Evolutionary conservation across 2,888 invertebrate genomes (phyloP), one percentile per base, ranked within the genome.

Genomic region (Diaphora mendica): DNA sequence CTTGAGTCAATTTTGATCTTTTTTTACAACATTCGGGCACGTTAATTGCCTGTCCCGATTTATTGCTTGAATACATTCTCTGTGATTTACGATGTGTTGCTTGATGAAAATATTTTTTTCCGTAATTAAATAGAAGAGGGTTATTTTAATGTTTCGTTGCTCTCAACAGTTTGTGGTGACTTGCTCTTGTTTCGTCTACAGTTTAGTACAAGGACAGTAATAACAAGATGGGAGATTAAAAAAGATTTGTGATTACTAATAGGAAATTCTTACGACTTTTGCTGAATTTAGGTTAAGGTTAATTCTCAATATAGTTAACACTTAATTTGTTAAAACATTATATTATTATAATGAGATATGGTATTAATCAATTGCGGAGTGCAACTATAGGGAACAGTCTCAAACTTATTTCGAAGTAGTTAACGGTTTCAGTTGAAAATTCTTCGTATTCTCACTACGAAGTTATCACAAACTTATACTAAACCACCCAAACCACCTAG

Each of bases 11-110:
- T 87, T 89, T 83, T 88, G 85, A 87, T 79, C 80, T 84, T 87
- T 88, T 87, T 87, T 86, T 82, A 79, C 77, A 76, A 78, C 55
- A 76, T 71, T 76, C 71, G 68, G 74, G 79, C 85, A 85, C 85
- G 80, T 89, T 92, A 90, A 92, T 92, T 90, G 89, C 84, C 79
- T 76, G 79, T 80, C 83, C 77, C 88, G 91, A 94, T 93, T 93
- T 93, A 94, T 93, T 85, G 81, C 84, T 85, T 88, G 87, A 85
- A 86, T 80, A 75, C 71, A 79, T 77, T 81, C 73, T 70, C 39
- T 48, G 65, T 78, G 83, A 84, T 84, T 86, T 84, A 86, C 77
- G 68, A 86, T 66, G 85, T 84, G 86, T 86, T 84, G 76, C 70
- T 68, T 48, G 79, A 82, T 75, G 77, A 77, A 83, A 79, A 85